These are phyloP conservation scores for Bombus fervidus DNA, from an alignment of 1,140 invertebrate species.

Conservation along the genomic window DNA sequence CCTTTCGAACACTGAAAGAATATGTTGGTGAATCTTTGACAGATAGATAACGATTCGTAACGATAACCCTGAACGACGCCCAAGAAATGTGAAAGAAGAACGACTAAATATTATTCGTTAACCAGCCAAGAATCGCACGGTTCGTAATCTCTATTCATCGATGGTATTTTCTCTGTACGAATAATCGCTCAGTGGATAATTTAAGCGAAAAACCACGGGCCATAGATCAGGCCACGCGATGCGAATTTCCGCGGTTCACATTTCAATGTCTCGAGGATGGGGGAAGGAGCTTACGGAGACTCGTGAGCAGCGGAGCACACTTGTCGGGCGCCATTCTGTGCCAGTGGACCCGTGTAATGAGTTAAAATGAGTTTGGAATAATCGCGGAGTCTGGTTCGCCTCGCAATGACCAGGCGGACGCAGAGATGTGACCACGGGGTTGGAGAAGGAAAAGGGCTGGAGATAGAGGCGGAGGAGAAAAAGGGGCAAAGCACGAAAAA, in stretches of 20 bases:
- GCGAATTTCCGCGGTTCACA: constrained; percentile 50
- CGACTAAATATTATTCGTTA: background rate
- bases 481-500: constrained; percentile 22
- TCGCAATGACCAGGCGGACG: constrained; percentile 51
- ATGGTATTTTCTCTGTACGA: background rate
- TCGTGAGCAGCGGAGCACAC: constrained; percentile 41
- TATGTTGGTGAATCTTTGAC: too few relatives aligned
- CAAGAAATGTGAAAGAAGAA: background rate
- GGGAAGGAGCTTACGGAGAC: background rate
- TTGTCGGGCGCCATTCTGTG: constrained; percentile 65
- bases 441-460: constrained; percentile 33
- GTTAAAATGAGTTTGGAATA: constrained; percentile 77
- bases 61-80: background rate
- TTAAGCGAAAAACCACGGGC: constrained; percentile 22
- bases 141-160: too few relatives aligned
- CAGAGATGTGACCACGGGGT: constrained; percentile 53
- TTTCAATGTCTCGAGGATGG: constrained; percentile 42
- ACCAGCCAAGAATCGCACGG: too few relatives aligned
- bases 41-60: too few relatives aligned
- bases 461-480: constrained; percentile 40
- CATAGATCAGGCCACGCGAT: background rate
- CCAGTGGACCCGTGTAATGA: constrained; percentile 70
- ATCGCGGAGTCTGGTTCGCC: constrained; percentile 68
- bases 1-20: too few relatives aligned
- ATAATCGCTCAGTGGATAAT: constrained; percentile 36